Evolutionary conservation across 2,888 invertebrate genomes (phyloP).

Genomic region (Sesia apiformis): DNA sequence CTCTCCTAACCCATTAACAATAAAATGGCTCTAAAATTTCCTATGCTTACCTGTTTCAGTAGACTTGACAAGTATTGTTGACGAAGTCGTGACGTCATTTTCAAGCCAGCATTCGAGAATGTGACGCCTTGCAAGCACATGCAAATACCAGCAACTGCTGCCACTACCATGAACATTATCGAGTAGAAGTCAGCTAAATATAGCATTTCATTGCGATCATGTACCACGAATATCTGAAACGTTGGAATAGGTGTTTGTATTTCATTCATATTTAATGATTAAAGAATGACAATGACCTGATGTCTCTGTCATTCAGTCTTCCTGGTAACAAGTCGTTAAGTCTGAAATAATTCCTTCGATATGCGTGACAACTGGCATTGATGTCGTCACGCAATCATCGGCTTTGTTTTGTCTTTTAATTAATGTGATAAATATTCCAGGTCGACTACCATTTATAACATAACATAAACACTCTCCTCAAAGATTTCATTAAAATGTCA

Average conservation of each 20-base stretch:
- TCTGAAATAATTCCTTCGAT: no score
- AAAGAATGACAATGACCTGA: no score
- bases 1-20: background rate
- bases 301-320: no score
- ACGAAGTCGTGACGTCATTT: conserved; percentile 80
- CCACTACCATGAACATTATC: conserved; percentile 79
- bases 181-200: conserved; percentile 76
- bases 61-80: conserved; percentile 65
- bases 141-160: conserved; percentile 77
- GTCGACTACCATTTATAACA: no score
- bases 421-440: no score
- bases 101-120: conserved; percentile 84
- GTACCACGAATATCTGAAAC: conserved; percentile 74
- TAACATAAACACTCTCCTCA: no score
- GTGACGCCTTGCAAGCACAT: conserved; percentile 81
- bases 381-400: no score
- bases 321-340: no score
- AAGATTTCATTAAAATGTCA: no score
- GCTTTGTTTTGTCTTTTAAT: no score
- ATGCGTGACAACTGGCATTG: no score
- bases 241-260: background rate
- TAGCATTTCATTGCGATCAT: conserved; percentile 70
- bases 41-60: conserved; percentile 60
- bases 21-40: background rate
- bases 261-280: no score